Evolutionary conservation across 2,113 vertebrate genomes (phyloP).

Genomic region (Thalassoma bifasciatum): DNA sequence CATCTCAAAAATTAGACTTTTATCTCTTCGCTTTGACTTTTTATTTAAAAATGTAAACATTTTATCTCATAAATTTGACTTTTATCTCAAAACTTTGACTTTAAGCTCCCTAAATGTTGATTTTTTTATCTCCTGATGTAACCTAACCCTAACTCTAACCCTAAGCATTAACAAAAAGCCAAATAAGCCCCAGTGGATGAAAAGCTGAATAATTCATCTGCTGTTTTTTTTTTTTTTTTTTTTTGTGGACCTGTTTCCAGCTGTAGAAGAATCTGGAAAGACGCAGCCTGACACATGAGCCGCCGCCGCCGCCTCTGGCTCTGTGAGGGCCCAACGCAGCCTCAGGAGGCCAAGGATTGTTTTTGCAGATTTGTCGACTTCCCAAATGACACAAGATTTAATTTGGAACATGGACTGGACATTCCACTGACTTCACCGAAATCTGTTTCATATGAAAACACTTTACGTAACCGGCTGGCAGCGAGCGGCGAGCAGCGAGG

Average conservation of each 20-base stretch:
- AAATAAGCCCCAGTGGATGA: neutral
- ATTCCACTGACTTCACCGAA: constrained; percentile 83
- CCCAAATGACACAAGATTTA: constrained; percentile 73
- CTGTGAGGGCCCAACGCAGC: constrained; percentile 29
- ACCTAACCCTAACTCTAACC: no score
- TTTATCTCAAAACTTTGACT: no score
- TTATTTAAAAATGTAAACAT: no score
- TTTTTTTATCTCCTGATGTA: no score
- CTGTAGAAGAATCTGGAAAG: constrained; percentile 11
- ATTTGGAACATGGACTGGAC: constrained; percentile 76
- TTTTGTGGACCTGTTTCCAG: constrained; percentile 16
- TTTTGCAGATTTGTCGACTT: constrained; percentile 70
- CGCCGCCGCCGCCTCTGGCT: constrained; percentile 56
- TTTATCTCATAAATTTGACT: no score
- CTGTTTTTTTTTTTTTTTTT: no score
- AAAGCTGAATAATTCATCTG: constrained; percentile 1
- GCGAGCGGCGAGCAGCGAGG: constrained; percentile 47
- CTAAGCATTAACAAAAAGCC: neutral
- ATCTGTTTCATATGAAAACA: constrained; percentile 81
- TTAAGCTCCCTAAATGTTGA: no score
- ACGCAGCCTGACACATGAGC: constrained; percentile 49
- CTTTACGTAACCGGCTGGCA: constrained; percentile 78
- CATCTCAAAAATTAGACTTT: no score
- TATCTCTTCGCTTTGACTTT: no score
- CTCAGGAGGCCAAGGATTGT: constrained; percentile 58